Conservation (phyloP, 37 sponge, comb jelly and placozoan species). For the Geodia barretti region DNA sequence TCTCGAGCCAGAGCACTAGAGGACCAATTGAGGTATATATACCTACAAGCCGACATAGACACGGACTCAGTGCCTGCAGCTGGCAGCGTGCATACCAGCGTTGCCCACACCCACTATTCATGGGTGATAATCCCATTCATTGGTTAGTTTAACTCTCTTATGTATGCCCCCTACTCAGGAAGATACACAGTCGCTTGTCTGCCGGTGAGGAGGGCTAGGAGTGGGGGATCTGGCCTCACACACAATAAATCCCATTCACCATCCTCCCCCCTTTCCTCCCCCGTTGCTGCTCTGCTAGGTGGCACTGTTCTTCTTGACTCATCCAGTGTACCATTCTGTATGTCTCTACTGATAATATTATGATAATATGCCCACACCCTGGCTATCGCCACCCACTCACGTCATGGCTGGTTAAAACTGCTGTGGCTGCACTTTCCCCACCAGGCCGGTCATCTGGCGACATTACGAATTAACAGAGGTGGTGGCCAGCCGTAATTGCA, state of each 20-base stretch:
- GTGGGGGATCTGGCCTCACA: neutral
- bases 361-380: too few species aligned
- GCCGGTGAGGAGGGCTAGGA: neutral
- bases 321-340: neutral
- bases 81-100: too few species aligned
- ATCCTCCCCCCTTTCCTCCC: neutral
- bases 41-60: too few species aligned
- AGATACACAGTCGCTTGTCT: slow-evolving; percentile 1
- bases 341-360: too few species aligned
- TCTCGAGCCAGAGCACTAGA: slow-evolving; percentile 47
- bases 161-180: slow-evolving; percentile 3
- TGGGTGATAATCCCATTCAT: neutral
- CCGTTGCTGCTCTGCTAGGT: too few species aligned
- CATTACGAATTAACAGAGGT: neutral
- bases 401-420: neutral
- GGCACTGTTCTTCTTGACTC: neutral
- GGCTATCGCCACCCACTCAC: too few species aligned
- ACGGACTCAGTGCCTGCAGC: too few species aligned
- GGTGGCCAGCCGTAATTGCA: neutral
- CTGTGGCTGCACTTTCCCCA: neutral
- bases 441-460: too few species aligned
- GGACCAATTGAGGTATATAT: slow-evolving; percentile 44
- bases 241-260: neutral
- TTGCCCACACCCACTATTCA: slow-evolving; percentile 7
- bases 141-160: neutral